A percentile compares a stretch with the other conserved stretches of the same genome.
phyloP scores from a whole-genome alignment of 1,140 invertebrate genomes.

The Euwallacea similis region DNA sequence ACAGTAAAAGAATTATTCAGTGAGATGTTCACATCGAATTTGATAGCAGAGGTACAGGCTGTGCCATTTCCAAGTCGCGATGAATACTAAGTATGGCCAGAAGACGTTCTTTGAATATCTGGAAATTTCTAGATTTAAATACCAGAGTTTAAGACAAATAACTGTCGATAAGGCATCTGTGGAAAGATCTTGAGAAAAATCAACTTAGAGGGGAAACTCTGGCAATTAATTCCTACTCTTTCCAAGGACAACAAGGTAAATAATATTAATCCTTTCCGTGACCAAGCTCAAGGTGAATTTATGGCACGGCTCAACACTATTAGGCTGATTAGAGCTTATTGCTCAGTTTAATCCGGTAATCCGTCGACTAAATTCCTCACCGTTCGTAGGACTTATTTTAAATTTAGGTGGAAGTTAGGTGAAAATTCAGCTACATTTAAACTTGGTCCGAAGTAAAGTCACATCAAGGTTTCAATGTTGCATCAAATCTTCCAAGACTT shows the following conservation, averaged over 20 bases:
- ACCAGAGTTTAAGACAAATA: background rate
- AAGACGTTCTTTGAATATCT: constrained; percentile 11
- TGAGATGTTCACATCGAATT: constrained; percentile 16
- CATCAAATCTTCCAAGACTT: background rate
- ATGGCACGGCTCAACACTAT: constrained; percentile 4
- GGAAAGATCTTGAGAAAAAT: too few species aligned
- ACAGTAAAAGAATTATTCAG: constrained; percentile 10
- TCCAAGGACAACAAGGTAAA: background rate
- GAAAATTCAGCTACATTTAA: background rate
- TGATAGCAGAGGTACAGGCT: constrained; percentile 9
- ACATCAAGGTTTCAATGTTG: background rate
- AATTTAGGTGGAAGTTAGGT: background rate
- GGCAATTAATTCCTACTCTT: background rate
- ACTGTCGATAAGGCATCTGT: background rate
- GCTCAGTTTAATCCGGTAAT: constrained; percentile 11
- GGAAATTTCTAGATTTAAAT: constrained; percentile 1
- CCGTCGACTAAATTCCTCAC: background rate
- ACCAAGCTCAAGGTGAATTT: constrained; percentile 4
- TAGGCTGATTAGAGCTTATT: background rate
- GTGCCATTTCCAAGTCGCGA: background rate
- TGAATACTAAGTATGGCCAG: constrained; percentile 16
- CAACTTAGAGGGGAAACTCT: too few species aligned
- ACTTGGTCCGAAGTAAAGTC: too few species aligned
- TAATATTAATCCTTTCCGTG: constrained; percentile 4
- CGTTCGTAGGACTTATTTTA: constrained; percentile 4